These are phyloP conservation scores for Bradypodion ventrale DNA, from an alignment of 2,797 vertebrate genomes.

Conservation along the genomic window DNA sequence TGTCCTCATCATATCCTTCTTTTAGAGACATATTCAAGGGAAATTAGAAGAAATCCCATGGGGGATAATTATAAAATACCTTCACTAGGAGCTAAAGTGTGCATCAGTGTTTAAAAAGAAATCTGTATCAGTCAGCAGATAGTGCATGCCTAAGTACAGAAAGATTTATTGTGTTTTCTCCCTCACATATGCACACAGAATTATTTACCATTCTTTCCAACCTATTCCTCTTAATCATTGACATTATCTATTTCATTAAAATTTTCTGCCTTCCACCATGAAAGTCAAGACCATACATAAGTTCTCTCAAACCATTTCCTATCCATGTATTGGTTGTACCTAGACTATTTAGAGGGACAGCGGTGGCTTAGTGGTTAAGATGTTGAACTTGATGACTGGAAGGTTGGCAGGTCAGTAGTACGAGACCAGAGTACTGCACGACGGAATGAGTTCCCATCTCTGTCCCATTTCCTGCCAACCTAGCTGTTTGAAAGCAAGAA, in stretches of 20 bases:
- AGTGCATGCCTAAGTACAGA: neutral
- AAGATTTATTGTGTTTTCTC: conserved; percentile 4
- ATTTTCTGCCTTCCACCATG: neutral
- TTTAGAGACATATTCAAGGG: too few relatives aligned
- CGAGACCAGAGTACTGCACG: too few relatives aligned
- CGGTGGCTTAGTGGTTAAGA: too few relatives aligned
- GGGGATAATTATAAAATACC: conserved; percentile 9
- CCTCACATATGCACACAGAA: neutral
- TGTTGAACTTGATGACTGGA: too few relatives aligned
- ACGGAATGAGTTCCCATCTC: too few relatives aligned
- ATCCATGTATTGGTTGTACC: neutral
- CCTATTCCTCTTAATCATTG: neutral
- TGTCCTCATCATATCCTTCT: too few relatives aligned
- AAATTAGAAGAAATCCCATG: conserved; percentile 18
- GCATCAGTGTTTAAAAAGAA: neutral
- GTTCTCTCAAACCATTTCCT: neutral
- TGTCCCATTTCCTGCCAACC: too few relatives aligned
- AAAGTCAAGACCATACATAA: neutral
- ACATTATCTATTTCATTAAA: neutral
- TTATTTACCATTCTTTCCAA: conserved; percentile 6
- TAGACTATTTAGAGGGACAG: too few relatives aligned
- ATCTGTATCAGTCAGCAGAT: neutral
- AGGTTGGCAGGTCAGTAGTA: too few relatives aligned
- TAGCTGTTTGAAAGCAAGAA: too few relatives aligned
- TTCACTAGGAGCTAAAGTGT: neutral